phyloP scores from a whole-genome alignment of 2,113 vertebrate genomes.

The Brachionichthys hirsutus region DNA sequence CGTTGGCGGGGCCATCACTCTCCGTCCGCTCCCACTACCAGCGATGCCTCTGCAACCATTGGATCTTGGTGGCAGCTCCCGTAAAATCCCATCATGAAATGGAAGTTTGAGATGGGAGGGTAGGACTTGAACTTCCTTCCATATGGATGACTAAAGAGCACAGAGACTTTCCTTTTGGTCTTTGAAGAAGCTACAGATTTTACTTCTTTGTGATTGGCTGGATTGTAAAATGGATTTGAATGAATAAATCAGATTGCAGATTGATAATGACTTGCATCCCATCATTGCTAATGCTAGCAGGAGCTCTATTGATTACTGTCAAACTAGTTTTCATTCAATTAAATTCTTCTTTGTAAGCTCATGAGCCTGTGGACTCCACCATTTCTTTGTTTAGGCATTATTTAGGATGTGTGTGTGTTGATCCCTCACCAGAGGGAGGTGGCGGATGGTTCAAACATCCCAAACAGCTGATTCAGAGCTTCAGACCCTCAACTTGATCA shows the following conservation, averaged over 20 bases:
- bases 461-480: too few species aligned
- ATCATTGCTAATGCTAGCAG: too few species aligned
- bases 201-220: background rate
- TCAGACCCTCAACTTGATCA: too few species aligned
- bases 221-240: background rate
- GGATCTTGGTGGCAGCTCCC: conserved; percentile 73
- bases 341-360: too few species aligned
- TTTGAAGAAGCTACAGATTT: background rate
- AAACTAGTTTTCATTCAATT: too few species aligned
- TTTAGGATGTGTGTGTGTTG: too few species aligned
- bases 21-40: conserved; percentile 55
- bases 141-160: background rate
- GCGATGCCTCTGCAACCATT: conserved; percentile 58
- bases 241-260: conserved; percentile 1
- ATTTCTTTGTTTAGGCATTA: too few species aligned
- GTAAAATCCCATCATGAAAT: conserved; percentile 66
- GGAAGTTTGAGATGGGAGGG: conserved; percentile 28
- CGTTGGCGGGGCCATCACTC: conserved; percentile 59
- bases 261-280: conserved; percentile 1
- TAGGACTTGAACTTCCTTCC: conserved; percentile 14
- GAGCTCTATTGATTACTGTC: too few species aligned
- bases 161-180: background rate
- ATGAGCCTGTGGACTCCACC: too few species aligned
- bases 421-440: too few species aligned
- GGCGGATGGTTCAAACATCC: too few species aligned